Conservation (phyloP, 1,140 invertebrate species). For the Neomicropteryx cornuta region DNA sequence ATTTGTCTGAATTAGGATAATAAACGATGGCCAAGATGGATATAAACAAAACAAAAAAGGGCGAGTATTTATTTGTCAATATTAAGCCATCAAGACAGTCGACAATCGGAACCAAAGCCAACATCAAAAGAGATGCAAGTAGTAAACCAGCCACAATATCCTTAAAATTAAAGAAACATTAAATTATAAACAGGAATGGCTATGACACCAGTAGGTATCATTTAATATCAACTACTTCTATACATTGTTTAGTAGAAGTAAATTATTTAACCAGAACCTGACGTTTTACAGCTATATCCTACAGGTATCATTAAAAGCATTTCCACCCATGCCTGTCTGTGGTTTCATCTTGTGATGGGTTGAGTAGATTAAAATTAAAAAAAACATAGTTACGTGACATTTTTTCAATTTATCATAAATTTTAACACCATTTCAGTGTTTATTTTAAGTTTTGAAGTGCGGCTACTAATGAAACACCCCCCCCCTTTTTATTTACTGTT, state of each 20-base stretch:
- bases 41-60: slow-evolving; percentile 48
- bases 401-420: too few species aligned
- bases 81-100: slow-evolving; percentile 63
- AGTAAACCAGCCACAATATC: slow-evolving; percentile 66
- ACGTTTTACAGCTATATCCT: too few species aligned
- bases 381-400: neutral
- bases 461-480: neutral
- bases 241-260: too few species aligned
- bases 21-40: slow-evolving; percentile 57
- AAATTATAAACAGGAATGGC: too few species aligned
- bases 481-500: slow-evolving; percentile 2
- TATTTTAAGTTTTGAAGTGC: neutral
- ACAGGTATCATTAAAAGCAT: slow-evolving; percentile 10
- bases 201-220: too few species aligned
- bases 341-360: too few species aligned
- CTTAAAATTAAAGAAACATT: slow-evolving; percentile 40
- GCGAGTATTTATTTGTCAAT: slow-evolving; percentile 53
- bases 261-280: too few species aligned
- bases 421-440: too few species aligned
- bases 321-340: too few species aligned
- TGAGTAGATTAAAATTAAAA: too few species aligned
- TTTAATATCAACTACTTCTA: too few species aligned
- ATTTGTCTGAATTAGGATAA: slow-evolving; percentile 62
- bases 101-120: slow-evolving; percentile 60
- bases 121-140: slow-evolving; percentile 55